Evolutionary conservation across 2,797 vertebrate species (phyloP), one percentile per base, ranked within the genome.

Genomic region (Pyrocephalus nanus): DNA sequence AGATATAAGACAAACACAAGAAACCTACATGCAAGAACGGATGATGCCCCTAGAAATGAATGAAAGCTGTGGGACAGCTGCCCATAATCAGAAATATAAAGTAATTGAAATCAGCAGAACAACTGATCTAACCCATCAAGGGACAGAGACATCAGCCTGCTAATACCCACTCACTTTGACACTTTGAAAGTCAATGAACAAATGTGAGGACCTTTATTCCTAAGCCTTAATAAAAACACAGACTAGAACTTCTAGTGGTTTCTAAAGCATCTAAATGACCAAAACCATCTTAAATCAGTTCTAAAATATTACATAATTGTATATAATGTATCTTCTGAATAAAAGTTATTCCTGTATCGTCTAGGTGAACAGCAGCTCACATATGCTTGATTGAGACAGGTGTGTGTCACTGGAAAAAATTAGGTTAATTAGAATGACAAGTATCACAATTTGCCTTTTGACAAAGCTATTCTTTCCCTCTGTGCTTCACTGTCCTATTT

Each of bases 371-470:
- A 8, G 45, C n/a, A 70, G 26, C 15, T 74, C 43, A 12, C 18
- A 38, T 13, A 13, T 2, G 11, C 27, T 45, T 65, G 21, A 8
- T 18, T 76, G 40, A 40, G 66, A 36, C 16, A 74, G 55, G 19
- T 36, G 8, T 30, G 9, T 40, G 40, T 43, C 30, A 34, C 20
- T 73, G 36, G 36, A 86, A 53, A 11, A 88, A 60, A 72, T 1
- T 0, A 50, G 69, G 10, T 47, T 45, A 78, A 91, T 50, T 30
- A 42, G 22, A 74, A 2, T 15, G 14, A 81, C 58, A 21, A 91
- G 47, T 60, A 76, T 80, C 38, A 94, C 67, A 91, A 54, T 91
- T 95, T 82, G 40, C 72, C 90, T 96, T 97, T 93, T 89, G 80
- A 85, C 54, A 96, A 91, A 94, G 66, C 26, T 54, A 30, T 48